Conservation (phyloP, 2,113 vertebrate species). For the Pangasianodon hypophthalmus region DNA sequence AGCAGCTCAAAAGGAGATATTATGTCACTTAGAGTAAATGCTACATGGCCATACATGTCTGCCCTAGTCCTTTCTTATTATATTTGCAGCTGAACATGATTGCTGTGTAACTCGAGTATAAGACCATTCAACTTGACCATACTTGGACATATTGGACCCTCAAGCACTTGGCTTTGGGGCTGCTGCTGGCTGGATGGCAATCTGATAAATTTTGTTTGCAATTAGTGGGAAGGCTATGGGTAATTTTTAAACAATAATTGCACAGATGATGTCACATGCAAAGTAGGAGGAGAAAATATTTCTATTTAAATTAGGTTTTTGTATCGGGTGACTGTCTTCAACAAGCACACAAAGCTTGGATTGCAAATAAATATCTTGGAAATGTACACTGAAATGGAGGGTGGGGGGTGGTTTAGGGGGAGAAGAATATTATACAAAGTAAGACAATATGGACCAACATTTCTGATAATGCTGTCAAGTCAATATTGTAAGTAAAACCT, state of each 20-base stretch:
- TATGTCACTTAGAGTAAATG: slow-evolving; percentile 9
- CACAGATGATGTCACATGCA: neutral
- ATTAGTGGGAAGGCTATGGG: neutral
- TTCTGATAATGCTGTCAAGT: too few relatives aligned
- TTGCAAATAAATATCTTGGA: too few relatives aligned
- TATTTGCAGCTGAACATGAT: neutral
- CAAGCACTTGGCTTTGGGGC: neutral
- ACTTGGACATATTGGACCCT: neutral
- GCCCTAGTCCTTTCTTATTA: neutral
- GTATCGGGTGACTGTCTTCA: too few relatives aligned
- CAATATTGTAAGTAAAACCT: too few relatives aligned
- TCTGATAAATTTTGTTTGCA: neutral
- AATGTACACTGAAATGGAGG: neutral
- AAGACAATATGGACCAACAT: neutral
- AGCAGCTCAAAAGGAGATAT: neutral
- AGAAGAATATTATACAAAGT: neutral
- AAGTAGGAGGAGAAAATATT: neutral
- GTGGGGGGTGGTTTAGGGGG: too few relatives aligned
- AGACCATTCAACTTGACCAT: neutral
- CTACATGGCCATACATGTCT: neutral
- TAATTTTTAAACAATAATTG: neutral
- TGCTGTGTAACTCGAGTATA: neutral
- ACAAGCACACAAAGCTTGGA: too few relatives aligned
- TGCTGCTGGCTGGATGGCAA: neutral
- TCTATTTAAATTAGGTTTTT: neutral